These are phyloP conservation scores for Gastrophysa polygoni DNA, from an alignment of 2,888 invertebrate genomes.

Conservation along the genomic window DNA sequence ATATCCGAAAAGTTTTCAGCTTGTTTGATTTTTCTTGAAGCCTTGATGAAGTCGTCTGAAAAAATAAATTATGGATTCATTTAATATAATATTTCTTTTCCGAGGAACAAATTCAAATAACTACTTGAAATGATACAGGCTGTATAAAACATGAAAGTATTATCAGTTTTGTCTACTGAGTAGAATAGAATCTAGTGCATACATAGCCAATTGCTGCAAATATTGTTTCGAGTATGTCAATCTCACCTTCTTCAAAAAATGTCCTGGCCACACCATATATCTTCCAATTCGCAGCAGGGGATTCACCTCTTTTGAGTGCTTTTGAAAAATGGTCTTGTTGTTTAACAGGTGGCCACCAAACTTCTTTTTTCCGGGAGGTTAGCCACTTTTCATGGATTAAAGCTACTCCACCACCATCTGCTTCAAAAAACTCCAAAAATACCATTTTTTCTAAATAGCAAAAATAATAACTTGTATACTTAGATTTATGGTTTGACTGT, in stretches of 20 bases:
- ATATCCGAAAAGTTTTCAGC: constrained; percentile 16
- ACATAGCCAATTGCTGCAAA: background rate
- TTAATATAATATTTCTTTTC: background rate
- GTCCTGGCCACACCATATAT: constrained; percentile 10
- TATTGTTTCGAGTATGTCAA: background rate
- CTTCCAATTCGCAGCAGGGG: constrained; percentile 2
- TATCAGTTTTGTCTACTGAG: background rate
- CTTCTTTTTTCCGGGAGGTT: constrained; percentile 19
- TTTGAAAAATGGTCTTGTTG: too few relatives aligned
- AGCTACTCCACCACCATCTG: constrained; percentile 15
- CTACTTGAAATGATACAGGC: background rate
- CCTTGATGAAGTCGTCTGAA: constrained; percentile 13
- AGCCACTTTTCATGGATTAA: constrained; percentile 19
- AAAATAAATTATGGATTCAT: constrained; percentile 2
- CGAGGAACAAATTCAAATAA: background rate
- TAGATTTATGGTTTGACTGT: too few relatives aligned
- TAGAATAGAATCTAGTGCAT: too few relatives aligned
- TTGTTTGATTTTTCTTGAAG: constrained; percentile 5
- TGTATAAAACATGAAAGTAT: background rate
- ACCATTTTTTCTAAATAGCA: constrained; percentile 9
- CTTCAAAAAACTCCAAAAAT: constrained; percentile 4
- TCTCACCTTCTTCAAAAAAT: constrained; percentile 15
- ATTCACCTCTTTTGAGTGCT: constrained; percentile 5
- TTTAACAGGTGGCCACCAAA: constrained; percentile 24
- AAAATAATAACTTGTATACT: too few relatives aligned